Conservation (phyloP, 2,888 invertebrate species). For the Thereva nobilitata region DNA sequence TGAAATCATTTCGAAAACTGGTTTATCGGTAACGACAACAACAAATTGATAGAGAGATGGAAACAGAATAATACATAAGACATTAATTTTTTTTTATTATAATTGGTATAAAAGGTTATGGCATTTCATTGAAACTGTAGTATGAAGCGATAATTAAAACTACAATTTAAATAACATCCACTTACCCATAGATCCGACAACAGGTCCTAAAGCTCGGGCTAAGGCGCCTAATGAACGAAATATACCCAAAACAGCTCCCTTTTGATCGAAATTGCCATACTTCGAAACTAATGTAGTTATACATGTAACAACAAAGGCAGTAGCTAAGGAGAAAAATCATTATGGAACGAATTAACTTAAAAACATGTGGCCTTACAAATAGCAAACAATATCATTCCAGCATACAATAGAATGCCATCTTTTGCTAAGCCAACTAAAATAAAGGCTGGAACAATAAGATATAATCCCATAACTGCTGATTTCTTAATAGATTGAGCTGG, state of each 20-base stretch:
- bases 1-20: too few relatives aligned
- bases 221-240: conserved; percentile 93
- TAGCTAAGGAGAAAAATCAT: conserved; percentile 63
- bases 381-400: conserved; percentile 85
- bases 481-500: conserved; percentile 71
- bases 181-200: conserved; percentile 81
- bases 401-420: conserved; percentile 67
- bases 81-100: too few relatives aligned
- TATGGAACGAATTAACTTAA: neutral
- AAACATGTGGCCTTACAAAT: conserved; percentile 72
- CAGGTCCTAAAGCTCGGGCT: conserved; percentile 89
- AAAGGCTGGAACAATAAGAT: conserved; percentile 85
- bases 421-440: conserved; percentile 77
- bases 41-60: too few relatives aligned
- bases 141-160: too few relatives aligned
- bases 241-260: conserved; percentile 91
- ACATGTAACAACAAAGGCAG: conserved; percentile 93
- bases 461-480: conserved; percentile 75
- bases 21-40: too few relatives aligned
- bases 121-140: too few relatives aligned
- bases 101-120: too few relatives aligned
- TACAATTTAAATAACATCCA: neutral
- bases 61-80: too few relatives aligned
- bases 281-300: conserved; percentile 91
- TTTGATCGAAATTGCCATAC: conserved; percentile 78